Evolutionary conservation across 1,140 invertebrate genomes (phyloP).

Genomic region (Aporrectodea caliginosa): DNA sequence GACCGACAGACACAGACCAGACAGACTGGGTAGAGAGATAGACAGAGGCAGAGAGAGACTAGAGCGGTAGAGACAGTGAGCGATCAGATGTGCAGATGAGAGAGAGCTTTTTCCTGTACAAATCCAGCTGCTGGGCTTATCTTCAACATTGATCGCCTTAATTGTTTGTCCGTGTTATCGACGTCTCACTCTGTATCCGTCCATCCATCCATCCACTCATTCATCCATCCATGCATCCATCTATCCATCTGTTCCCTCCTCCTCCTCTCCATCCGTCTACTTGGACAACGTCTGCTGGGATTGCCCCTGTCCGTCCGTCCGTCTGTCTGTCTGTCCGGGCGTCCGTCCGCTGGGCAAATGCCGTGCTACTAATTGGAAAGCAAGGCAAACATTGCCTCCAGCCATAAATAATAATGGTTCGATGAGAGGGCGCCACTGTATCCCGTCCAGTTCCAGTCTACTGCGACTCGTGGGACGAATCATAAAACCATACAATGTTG

Average conservation of each 20-base stretch:
- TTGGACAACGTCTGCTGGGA: not conserved
- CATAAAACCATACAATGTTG: no score
- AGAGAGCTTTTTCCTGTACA: not conserved
- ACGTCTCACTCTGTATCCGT: not conserved
- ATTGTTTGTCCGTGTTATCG: not conserved
- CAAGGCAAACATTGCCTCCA: not conserved
- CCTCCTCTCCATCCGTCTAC: not conserved
- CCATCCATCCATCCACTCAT: not conserved
- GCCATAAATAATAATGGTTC: no score
- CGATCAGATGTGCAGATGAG: not conserved
- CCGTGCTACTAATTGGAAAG: not conserved
- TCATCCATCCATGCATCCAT: not conserved
- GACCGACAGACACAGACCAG: no score
- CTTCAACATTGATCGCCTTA: not conserved
- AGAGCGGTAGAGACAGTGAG: not conserved
- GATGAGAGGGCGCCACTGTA: no score
- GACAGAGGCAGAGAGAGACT: no score
- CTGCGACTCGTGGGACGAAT: no score
- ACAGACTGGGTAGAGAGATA: no score
- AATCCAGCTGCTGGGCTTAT: not conserved
- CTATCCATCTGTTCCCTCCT: not conserved
- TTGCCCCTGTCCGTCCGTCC: not conserved
- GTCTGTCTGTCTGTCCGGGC: not conserved
- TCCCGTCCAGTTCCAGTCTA: no score
- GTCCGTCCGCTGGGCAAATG: not conserved